Evolutionary conservation across 2,113 vertebrate genomes (phyloP), one percentile per base, ranked within the genome.

Genomic region (Nipponia nippon): DNA sequence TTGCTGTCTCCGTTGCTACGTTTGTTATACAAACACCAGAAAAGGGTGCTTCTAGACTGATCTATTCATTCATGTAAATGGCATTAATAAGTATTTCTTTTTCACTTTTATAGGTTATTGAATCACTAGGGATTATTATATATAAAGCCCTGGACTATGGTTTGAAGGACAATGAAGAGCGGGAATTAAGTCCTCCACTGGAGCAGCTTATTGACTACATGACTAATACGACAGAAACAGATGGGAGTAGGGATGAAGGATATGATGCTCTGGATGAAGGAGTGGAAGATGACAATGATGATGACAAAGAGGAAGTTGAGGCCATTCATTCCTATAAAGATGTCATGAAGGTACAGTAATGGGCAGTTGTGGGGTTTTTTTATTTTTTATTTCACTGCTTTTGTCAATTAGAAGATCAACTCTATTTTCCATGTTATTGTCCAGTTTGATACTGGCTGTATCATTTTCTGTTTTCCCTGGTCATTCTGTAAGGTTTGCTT

Each of bases 131-230:
- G 92, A 99, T 99, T 97, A 99, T 99, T 98, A 99, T 99, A 97
- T 99, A 99, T 97, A 99, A 99, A 97, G 99, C 99, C 70, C 95
- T 99, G 98, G 99, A 99, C 98, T 99, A 99, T 49, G 99, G 99
- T 12, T 98, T 99, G 98, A 99, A 99, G 98, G 99, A 99, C 82
- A 99, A 98, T 34, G 99, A 99, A 97, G 99, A 99, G 97, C 93
- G 99, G 71, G 99, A 99, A 88, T 98, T 99, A 71, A 99, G 99
- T 89, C 99, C 99, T 38, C 99, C 99, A 0, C 96, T 99, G 87
- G 99, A 99, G 97, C 98, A 99, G 93, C 99, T 99, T 93, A 99
- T 99, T 40, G 99, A 99, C 96, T 98, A 97, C 91, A 99, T 99
- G 99, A 99, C 99, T 94, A 99, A 99, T 94, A 98, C 98, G 3